phyloP scores from a whole-genome alignment of 2,888 invertebrate species.

The Melitaea athalia region DNA sequence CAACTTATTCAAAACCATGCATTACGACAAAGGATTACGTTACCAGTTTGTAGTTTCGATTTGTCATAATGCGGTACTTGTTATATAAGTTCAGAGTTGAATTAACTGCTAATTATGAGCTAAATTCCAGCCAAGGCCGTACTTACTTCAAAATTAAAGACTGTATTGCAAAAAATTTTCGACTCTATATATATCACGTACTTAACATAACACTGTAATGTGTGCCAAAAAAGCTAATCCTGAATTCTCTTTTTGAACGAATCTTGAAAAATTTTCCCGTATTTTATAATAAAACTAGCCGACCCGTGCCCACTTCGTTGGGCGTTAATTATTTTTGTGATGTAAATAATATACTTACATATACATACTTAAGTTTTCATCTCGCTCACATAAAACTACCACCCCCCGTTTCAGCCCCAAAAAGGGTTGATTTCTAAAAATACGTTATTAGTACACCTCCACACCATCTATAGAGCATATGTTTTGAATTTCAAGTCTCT shows the following conservation, averaged over 20 bases:
- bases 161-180: conserved; percentile 4
- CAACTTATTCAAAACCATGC: conserved; percentile 8
- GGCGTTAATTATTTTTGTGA: too few relatives aligned
- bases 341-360: too few relatives aligned
- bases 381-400: too few relatives aligned
- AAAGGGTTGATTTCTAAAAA: too few relatives aligned
- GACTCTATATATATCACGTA: neutral
- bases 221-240: conserved; percentile 13
- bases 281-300: neutral
- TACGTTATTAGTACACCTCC: too few relatives aligned
- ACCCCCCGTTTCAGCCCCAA: too few relatives aligned
- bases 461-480: too few relatives aligned
- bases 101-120: conserved; percentile 6
- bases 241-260: conserved; percentile 7
- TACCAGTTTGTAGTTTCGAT: neutral
- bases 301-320: too few relatives aligned
- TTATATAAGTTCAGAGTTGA: neutral
- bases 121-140: neutral
- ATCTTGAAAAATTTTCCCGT: neutral
- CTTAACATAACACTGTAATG: neutral
- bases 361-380: too few relatives aligned
- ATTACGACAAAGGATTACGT: conserved; percentile 8
- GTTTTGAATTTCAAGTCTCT: too few relatives aligned
- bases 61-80: neutral
- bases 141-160: neutral